Base-by-base conservation (phyloP, 2,888 invertebrate genomes). In the Acleris literana region DNA sequence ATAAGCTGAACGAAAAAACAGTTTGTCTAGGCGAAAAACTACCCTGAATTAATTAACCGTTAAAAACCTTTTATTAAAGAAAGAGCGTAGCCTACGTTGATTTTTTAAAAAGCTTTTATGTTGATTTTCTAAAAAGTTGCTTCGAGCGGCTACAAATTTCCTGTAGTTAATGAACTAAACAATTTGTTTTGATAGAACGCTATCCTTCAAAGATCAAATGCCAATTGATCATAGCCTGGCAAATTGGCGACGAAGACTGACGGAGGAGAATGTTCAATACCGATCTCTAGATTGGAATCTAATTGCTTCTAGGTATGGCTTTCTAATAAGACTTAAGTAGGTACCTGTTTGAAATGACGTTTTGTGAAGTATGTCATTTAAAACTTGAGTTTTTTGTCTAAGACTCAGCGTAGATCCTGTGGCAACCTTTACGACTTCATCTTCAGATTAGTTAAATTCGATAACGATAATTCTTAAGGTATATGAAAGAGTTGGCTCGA, bases 161-260 rank as follows among this genome's bases (percentile, higher is more conserved):
- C 43, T 25, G 9, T 46, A 58, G 25, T 29, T 29, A 29, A 48
- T 17, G 46, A 58, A 44, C 46, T 49, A 9, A 33, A 13, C 48
- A 58, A 59, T n/a, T 7, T 59, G 13, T 49, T 49, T 20, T 29
- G 33, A 59, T 18, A 33, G 9, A 11, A 33, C 33, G 49, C 16
- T 9, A 59, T 49, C 29, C 48, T 59, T 49, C 17, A 33, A 48
- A 18, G 49, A 43, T 49, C 18, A 20, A 11, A n/a, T 29, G 25
- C 25, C 57, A 57, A 57, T 57, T 57, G 57, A 46, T 46, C 17
- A 46, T 16, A 3, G 25, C 17, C 25, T 9, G 11, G 46, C 44
- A n/a, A 17, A 57, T 57, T 25, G 44, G n/a, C 13, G 33, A 54
- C 7, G n/a, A 22, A 20, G 18, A 20, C 49, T 17, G 11, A 49